A percentile compares a stretch with the other conserved stretches of the same genome.
Evolutionary conservation across 2,113 vertebrate genomes (phyloP).

Genomic region (Nannobrachium achirus): DNA sequence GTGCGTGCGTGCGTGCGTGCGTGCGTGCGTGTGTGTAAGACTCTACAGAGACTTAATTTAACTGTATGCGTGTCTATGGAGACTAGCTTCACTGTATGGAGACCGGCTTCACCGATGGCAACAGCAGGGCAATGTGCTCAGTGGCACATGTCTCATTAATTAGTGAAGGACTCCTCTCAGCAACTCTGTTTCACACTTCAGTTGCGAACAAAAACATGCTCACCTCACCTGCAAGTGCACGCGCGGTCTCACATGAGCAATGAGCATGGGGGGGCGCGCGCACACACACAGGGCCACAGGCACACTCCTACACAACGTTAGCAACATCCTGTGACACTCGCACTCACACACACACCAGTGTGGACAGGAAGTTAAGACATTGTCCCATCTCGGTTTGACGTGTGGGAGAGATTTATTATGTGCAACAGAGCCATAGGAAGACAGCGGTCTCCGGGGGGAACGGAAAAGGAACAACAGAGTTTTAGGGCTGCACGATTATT

Average conservation of each 20-base stretch:
- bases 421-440: neutral
- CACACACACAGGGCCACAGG: neutral
- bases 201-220: slow-evolving; percentile 9
- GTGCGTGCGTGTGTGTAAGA: too few species aligned
- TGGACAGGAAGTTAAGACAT: slow-evolving; percentile 23
- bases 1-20: too few species aligned
- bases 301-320: neutral
- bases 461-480: too few species aligned
- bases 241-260: too few species aligned
- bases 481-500: too few species aligned
- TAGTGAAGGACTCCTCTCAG: slow-evolving; percentile 50
- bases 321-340: neutral
- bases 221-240: neutral
- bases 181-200: slow-evolving; percentile 45
- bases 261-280: neutral
- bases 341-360: slow-evolving; percentile 9
- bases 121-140: slow-evolving; percentile 61
- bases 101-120: neutral
- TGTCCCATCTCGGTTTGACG: neutral
- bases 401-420: neutral
- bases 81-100: slow-evolving; percentile 18
- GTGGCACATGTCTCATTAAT: slow-evolving; percentile 69
- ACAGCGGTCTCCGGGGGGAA: neutral
- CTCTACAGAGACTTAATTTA: too few species aligned
- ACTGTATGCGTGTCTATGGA: slow-evolving; percentile 48